Evolutionary conservation across 2,113 vertebrate genomes (phyloP).

Genomic region (Athene cunicularia): DNA sequence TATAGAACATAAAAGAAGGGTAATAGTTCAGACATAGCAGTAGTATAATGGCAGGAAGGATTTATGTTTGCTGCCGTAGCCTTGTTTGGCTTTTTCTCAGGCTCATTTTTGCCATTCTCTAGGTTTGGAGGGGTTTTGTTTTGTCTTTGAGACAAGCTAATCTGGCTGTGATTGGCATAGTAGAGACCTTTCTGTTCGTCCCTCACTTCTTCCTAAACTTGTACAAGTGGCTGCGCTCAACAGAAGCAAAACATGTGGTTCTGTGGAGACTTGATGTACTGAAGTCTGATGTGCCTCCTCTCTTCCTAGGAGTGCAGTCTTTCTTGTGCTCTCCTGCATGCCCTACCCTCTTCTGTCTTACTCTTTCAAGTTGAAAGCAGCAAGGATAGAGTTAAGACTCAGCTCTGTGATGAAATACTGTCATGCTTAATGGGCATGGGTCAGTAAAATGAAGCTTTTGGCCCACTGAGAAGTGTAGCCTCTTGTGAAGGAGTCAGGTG

Average conservation of each 20-base stretch:
- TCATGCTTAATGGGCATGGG: background rate
- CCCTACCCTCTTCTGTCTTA: background rate
- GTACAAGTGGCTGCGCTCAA: background rate
- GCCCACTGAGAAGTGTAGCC: background rate
- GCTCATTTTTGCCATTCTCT: background rate
- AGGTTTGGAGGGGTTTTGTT: background rate
- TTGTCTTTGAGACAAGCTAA: background rate
- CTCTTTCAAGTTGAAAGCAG: background rate
- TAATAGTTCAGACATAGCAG: background rate
- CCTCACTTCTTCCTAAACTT: background rate
- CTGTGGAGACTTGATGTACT: accelerated
- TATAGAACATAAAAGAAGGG: background rate
- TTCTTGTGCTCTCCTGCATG: background rate
- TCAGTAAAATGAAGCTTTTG: background rate
- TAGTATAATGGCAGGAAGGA: background rate
- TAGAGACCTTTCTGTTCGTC: background rate
- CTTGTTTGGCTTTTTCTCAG: background rate
- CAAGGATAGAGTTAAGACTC: background rate
- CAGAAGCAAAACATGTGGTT: background rate
- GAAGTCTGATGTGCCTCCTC: background rate
- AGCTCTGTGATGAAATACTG: background rate
- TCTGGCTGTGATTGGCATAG: background rate
- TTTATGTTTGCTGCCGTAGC: background rate
- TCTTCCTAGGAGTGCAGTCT: background rate
- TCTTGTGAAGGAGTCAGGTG: background rate